Conservation (phyloP, 1,140 invertebrate species). For the Drosophila willistoni region DNA sequence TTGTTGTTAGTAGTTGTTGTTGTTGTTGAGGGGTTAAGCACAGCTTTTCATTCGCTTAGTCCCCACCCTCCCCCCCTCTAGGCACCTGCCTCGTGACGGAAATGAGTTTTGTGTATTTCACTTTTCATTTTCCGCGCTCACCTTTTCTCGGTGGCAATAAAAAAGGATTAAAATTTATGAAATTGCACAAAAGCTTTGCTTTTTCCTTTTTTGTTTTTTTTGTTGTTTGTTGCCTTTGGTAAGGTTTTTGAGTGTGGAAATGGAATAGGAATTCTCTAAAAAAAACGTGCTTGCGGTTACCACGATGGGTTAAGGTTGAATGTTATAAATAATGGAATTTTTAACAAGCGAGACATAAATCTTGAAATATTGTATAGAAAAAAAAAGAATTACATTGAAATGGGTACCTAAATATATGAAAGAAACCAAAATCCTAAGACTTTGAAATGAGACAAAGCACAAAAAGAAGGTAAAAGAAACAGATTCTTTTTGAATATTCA, state of each 20-base stretch:
- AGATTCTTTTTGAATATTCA: no score
- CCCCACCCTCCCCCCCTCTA: conserved; percentile 14
- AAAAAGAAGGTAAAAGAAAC: no score
- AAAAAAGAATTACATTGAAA: background rate
- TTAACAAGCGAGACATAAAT: conserved; percentile 41
- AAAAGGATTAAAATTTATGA: conserved; percentile 81
- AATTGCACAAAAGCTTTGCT: conserved; percentile 60
- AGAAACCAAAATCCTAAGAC: no score
- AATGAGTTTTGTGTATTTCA: conserved; percentile 79
- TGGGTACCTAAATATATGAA: background rate
- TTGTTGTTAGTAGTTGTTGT: conserved; percentile 43
- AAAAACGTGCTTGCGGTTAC: conserved; percentile 62
- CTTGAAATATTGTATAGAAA: conserved; percentile 33
- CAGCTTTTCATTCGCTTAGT: conserved; percentile 52
- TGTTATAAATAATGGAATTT: conserved; percentile 67
- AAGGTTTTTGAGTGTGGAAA: conserved; percentile 35
- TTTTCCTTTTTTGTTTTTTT: conserved; percentile 21
- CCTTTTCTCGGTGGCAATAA: conserved; percentile 57
- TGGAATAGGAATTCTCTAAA: conserved; percentile 50
- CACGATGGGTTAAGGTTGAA: conserved; percentile 49
- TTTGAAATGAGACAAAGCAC: no score
- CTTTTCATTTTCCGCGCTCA: conserved; percentile 66
- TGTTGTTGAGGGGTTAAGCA: conserved; percentile 40
- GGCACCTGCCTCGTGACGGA: conserved; percentile 49
- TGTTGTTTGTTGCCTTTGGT: conserved; percentile 36